Evolutionary conservation across 37 sponge, comb jelly and placozoan genomes (phyloP), one percentile per base, ranked within the genome.

Genomic region (Chondrosia reniformis): DNA sequence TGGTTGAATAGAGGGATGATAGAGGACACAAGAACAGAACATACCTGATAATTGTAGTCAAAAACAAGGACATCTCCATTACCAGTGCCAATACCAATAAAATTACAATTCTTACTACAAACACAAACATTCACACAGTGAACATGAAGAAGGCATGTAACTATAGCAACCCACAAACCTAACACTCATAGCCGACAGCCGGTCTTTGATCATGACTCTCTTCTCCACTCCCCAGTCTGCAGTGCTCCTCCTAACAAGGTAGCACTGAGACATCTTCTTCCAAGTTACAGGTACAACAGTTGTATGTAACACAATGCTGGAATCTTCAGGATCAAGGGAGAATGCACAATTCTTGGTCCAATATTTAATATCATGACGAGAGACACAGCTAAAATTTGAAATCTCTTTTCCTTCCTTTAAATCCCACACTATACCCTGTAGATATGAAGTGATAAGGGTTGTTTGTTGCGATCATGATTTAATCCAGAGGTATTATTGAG

Each of bases 341-440:
- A 13, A 85, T 81, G 76, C 43, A 59, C 82, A 81, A 12, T 46
- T 46, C 15, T 77, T 61, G 25, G 76, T 76, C 62, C 77, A 71
- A 36, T 76, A 86, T 22, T 36, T 17, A 30, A 62, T 34, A 21
- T 27, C 54, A 13, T 40, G 27, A 33, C 30, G 40, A 1, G 82
- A 65, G 3, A 34, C 19, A 58, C 81, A 86, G 24, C 22, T 49
- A 28, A 75, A 77, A 33, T n/a, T 33, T 30, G 55, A 22, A 15
- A 33, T 45, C 61, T 72, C 21, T 57, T 77, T 30, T 27, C 77
- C 84, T 27, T 67, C 32, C 3, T 56, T 46, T 12, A 69, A 6
- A 36, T 78, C 61, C 84, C 84, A 84, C 31, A 77, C 84, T 19
- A 59, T 55, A 28, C 30, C 75, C 80, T 62, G n/a, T n/a, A n/a